phyloP scores from a whole-genome alignment of 2,113 vertebrate species.

The Ctenodactylus gundi region DNA sequence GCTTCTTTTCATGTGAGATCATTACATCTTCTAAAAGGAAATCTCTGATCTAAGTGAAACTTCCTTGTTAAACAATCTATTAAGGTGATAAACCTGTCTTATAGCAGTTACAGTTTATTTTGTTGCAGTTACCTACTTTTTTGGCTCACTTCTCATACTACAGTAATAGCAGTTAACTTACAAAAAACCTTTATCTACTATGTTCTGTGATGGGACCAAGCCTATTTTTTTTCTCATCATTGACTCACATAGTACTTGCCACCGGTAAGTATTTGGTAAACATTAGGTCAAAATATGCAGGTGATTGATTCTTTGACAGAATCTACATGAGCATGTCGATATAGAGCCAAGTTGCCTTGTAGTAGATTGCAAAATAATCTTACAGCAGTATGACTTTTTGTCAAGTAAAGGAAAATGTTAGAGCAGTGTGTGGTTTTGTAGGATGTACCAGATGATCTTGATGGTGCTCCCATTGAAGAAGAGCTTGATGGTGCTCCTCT shows the following conservation, averaged over 20 bases:
- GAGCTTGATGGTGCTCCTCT: slow-evolving; percentile 92
- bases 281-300: slow-evolving; percentile 21
- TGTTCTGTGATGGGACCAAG: neutral
- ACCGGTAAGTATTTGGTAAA: neutral
- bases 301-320: neutral
- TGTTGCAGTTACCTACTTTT: neutral
- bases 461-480: slow-evolving; percentile 97
- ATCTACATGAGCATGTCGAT: neutral
- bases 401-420: neutral
- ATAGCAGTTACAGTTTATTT: neutral
- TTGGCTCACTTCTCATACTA: neutral
- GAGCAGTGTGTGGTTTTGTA: slow-evolving; percentile 43
- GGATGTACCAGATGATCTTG: slow-evolving; percentile 92
- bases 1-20: neutral
- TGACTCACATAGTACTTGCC: neutral
- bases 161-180: no score
- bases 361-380: slow-evolving; percentile 9
- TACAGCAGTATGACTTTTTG: neutral
- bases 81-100: neutral
- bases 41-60: slow-evolving; percentile 12
- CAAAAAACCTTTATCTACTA: neutral
- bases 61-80: neutral
- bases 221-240: neutral
- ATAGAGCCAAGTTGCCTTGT: neutral
- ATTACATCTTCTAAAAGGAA: neutral